These are phyloP conservation scores for Catocala nupta DNA, from an alignment of 2,888 invertebrate species.

Conservation along the genomic window DNA sequence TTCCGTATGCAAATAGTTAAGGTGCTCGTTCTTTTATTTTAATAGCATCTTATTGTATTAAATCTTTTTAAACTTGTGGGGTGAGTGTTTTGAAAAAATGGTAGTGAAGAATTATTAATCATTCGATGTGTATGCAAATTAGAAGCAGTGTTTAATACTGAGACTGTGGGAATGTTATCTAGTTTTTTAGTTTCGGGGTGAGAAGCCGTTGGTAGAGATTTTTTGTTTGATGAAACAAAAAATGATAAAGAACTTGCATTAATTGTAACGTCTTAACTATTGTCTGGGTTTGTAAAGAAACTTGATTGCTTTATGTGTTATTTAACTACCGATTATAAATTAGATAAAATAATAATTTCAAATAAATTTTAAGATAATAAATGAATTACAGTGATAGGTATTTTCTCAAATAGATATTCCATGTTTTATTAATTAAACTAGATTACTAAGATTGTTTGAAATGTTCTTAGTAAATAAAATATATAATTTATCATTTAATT, in stretches of 20 bases:
- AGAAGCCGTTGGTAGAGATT: constrained; percentile 50
- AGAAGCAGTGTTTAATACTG: constrained; percentile 55
- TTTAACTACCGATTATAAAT: constrained; percentile 3
- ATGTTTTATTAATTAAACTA: too few species aligned
- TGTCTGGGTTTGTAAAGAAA: constrained; percentile 27
- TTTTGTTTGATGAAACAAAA: constrained; percentile 52
- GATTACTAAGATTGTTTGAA: too few species aligned
- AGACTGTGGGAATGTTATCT: constrained; percentile 74
- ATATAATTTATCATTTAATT: too few species aligned
- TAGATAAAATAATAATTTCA: not conserved
- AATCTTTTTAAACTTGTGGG: constrained; percentile 74
- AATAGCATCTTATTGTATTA: constrained; percentile 84
- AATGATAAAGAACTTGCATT: constrained; percentile 37
- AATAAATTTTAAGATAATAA: too few species aligned
- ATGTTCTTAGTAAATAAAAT: too few species aligned
- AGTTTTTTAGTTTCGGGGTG: constrained; percentile 57
- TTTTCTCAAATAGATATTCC: too few species aligned
- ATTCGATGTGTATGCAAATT: constrained; percentile 82
- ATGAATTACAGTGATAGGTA: too few species aligned
- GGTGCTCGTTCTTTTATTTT: constrained; percentile 86
- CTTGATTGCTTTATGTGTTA: constrained; percentile 9
- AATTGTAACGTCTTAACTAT: constrained; percentile 33
- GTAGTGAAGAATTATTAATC: constrained; percentile 78
- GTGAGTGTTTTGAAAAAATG: constrained; percentile 69
- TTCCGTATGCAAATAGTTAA: constrained; percentile 81